Evolutionary conservation across 1,140 invertebrate genomes (phyloP).

Genomic region (Lineus longissimus): DNA sequence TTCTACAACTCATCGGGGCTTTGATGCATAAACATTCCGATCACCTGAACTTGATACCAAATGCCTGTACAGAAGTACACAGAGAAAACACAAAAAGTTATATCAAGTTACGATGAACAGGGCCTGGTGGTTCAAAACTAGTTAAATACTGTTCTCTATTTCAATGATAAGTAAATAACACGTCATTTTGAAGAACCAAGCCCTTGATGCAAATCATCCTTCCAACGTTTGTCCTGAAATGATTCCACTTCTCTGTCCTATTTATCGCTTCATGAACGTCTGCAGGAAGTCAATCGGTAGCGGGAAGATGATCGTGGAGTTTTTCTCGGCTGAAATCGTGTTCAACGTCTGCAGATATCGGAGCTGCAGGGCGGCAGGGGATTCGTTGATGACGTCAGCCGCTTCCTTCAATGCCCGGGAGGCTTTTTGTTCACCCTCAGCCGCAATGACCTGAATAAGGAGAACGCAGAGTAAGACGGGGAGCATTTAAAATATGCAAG

Average conservation of each 20-base stretch:
- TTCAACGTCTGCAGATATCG: conserved; percentile 63
- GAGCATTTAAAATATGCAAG: too few species aligned
- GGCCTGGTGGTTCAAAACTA: too few species aligned
- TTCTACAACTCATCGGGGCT: too few species aligned
- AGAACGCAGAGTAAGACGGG: neutral
- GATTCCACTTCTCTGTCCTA: neutral
- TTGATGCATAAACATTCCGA: neutral
- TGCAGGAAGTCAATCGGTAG: conserved; percentile 84
- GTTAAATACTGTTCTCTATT: too few species aligned
- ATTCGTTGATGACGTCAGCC: conserved; percentile 82
- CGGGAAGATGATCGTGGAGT: conserved; percentile 96
- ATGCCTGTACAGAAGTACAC: neutral
- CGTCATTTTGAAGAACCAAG: too few species aligned
- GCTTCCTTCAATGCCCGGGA: conserved; percentile 83
- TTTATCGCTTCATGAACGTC: conserved; percentile 17
- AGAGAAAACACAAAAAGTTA: neutral
- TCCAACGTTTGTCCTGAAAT: neutral
- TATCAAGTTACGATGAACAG: neutral
- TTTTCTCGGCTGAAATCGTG: conserved; percentile 94
- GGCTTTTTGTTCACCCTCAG: conserved; percentile 60
- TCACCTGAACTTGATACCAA: neutral
- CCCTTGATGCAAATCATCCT: neutral
- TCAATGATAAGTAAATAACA: too few species aligned
- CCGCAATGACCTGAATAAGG: conserved; percentile 45
- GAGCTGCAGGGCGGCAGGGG: conserved; percentile 80